These are phyloP conservation scores for Pelvicachromis taeniatus DNA, from an alignment of 2,113 vertebrate species.

Conservation along the genomic window DNA sequence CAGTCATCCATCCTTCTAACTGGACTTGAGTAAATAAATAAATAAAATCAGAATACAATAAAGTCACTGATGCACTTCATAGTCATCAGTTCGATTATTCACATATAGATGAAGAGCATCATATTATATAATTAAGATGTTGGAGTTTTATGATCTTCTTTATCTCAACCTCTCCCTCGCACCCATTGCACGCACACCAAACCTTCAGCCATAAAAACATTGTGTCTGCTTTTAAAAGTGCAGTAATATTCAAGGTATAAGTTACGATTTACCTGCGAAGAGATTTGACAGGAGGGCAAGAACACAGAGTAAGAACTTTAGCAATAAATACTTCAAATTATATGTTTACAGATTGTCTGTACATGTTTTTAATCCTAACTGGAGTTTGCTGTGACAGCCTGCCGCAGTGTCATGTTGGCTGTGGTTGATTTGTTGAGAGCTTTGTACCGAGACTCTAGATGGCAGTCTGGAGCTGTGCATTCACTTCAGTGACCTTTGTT, in stretches of 20 bases:
- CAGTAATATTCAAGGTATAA: background rate
- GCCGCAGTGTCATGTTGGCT: background rate
- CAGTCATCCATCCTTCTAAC: background rate
- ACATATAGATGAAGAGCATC: background rate
- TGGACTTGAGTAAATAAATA: background rate
- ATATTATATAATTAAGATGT: background rate
- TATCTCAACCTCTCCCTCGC: fast-evolving
- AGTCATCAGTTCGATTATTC: background rate
- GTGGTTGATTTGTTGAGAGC: background rate
- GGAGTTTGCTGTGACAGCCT: background rate
- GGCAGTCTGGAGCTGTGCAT: slow-evolving; percentile 17
- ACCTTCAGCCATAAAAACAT: background rate
- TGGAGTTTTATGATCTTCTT: background rate
- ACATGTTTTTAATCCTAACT: background rate
- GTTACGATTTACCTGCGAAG: background rate
- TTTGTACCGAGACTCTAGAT: background rate
- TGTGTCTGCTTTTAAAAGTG: background rate
- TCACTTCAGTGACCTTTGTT: background rate
- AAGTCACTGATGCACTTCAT: background rate
- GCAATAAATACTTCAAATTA: background rate
- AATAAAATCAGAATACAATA: background rate
- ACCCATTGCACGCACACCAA: fast-evolving
- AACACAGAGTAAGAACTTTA: background rate
- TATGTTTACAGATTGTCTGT: background rate
- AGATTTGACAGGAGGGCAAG: background rate